These are phyloP conservation scores for Hypomecis atomaria DNA, from an alignment of 2,888 invertebrate genomes.

Conservation along the genomic window DNA sequence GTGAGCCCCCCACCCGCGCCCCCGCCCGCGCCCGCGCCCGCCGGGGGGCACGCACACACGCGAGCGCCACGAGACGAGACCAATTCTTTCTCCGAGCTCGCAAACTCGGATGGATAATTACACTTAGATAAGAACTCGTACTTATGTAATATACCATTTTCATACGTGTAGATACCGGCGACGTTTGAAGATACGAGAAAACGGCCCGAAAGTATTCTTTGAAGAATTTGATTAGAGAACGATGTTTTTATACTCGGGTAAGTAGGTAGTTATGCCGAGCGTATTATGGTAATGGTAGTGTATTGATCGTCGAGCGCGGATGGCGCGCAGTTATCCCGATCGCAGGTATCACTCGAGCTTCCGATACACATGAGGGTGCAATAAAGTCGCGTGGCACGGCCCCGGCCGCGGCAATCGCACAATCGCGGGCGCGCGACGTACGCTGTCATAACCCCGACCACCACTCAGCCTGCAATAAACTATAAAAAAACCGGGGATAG, in stretches of 20 bases:
- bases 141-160: conserved; percentile 59
- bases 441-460: conserved; percentile 70
- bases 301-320: conserved; percentile 35
- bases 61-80: conserved; percentile 62
- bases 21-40: conserved; percentile 44
- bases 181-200: conserved; percentile 40
- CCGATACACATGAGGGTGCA: conserved; percentile 60
- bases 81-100: conserved; percentile 81
- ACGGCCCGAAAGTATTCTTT: conserved; percentile 30
- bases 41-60: conserved; percentile 42
- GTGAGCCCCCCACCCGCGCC: conserved; percentile 70
- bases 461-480: conserved; percentile 77
- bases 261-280: conserved; percentile 3
- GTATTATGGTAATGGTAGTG: conserved; percentile 23
- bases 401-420: conserved; percentile 71
- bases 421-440: conserved; percentile 62
- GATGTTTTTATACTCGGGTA: conserved; percentile 19
- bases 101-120: conserved; percentile 82
- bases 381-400: conserved; percentile 74
- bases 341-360: conserved; percentile 54
- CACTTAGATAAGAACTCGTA: conserved; percentile 76
- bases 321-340: conserved; percentile 37
- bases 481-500: conserved; percentile 78
- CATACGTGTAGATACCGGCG: conserved; percentile 39
- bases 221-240: conserved; percentile 35